These are phyloP conservation scores for Sphaerophoria taeniata DNA, from an alignment of 2,888 invertebrate genomes.

Conservation along the genomic window DNA sequence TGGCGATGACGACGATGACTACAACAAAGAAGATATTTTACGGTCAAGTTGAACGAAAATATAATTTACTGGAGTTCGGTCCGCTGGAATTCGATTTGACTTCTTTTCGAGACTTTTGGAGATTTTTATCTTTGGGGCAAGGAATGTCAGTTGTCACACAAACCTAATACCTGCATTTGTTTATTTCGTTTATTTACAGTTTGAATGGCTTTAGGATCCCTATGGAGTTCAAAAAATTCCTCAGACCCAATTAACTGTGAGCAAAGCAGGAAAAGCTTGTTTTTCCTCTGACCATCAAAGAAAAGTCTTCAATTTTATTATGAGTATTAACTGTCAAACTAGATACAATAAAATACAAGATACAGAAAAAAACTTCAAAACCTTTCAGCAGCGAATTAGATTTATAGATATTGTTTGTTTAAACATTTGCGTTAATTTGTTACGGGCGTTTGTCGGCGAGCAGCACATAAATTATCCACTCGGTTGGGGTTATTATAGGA, in stretches of 20 bases:
- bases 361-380: slow-evolving; percentile 37
- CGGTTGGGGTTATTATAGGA: slow-evolving; percentile 65
- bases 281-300: slow-evolving; percentile 52
- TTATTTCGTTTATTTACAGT: slow-evolving; percentile 56
- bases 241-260: slow-evolving; percentile 19
- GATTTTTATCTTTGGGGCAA: slow-evolving; percentile 51
- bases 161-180: slow-evolving; percentile 47
- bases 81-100: slow-evolving; percentile 67
- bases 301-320: background rate
- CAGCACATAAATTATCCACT: slow-evolving; percentile 65
- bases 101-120: background rate
- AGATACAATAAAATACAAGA: slow-evolving; percentile 24
- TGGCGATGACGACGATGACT: background rate
- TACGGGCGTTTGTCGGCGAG: slow-evolving; percentile 65
- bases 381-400: slow-evolving; percentile 71
- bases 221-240: slow-evolving; percentile 42
- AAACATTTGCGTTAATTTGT: slow-evolving; percentile 75
- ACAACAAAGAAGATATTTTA: slow-evolving; percentile 43
- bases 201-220: slow-evolving; percentile 3
- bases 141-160: slow-evolving; percentile 51
- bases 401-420: slow-evolving; percentile 72
- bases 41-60: slow-evolving; percentile 51
- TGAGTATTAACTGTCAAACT: slow-evolving; percentile 56
- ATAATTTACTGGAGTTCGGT: slow-evolving; percentile 65
- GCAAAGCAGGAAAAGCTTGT: slow-evolving; percentile 36